Base-by-base conservation (phyloP, 2,888 invertebrate species). In the Ferrisia virgata region DNA sequence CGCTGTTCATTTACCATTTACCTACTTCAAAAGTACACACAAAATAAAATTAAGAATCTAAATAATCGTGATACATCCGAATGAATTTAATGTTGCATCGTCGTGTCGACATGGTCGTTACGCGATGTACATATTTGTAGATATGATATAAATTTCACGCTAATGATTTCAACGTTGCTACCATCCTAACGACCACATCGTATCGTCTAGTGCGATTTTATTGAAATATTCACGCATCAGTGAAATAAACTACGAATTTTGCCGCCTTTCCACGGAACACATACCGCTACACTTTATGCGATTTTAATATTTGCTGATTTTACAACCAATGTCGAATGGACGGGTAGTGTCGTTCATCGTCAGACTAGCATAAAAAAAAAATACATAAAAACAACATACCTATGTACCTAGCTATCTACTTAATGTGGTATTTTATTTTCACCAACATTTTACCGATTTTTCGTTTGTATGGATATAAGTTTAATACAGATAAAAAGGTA, bases 71-170 rank as follows among this genome's bases (percentile, higher is more conserved):
- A 53, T 53, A 22, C 22, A 53, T 28, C 58, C 58, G 58, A 64
- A 25, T 25, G n/a, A n/a, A n/a, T n/a, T n/a, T n/a, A n/a, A n/a
- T n/a, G n/a, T n/a, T n/a, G n/a, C n/a, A 64, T 64, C 58, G 25
- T 64, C 28, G 28, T 28, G 58, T 64, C n/a, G n/a, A n/a, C n/a
- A n/a, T n/a, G n/a, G n/a, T n/a, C n/a, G n/a, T n/a, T n/a, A n/a
- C n/a, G n/a, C n/a, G n/a, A n/a, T n/a, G n/a, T n/a, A n/a, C n/a
- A n/a, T n/a, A n/a, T n/a, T n/a, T n/a, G n/a, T n/a, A n/a, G n/a
- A n/a, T n/a, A n/a, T 64, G 58, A 25, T 64, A 64, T 64, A 64
- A 64, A 64, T 64, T 64, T 64, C 58, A 64, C 58, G 28, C 58
- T 64, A 64, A 25, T 64, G 28, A 25, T 64, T 64, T 64, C 58